phyloP scores from a whole-genome alignment of 2,888 invertebrate genomes.

The Megamerina dolium region DNA sequence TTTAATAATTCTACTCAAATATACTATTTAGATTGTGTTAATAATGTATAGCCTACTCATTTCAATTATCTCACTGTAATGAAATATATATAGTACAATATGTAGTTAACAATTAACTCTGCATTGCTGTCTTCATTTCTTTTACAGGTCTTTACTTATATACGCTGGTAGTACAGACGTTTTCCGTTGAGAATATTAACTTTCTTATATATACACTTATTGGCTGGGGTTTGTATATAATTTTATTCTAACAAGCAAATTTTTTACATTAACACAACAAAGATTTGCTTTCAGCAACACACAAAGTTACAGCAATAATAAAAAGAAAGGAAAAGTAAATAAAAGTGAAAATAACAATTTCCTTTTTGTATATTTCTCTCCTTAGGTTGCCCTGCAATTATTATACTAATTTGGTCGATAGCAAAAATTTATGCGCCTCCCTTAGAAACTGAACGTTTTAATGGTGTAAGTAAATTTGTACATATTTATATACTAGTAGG shows the following conservation, averaged over 20 bases:
- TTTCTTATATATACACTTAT: slow-evolving; percentile 72
- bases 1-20: background rate
- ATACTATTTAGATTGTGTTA: too few species aligned
- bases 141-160: slow-evolving; percentile 72
- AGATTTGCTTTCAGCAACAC: slow-evolving; percentile 1
- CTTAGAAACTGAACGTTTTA: slow-evolving; percentile 40
- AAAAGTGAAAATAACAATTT: too few species aligned
- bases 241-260: background rate
- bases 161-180: slow-evolving; percentile 79
- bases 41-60: too few species aligned
- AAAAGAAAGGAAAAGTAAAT: too few species aligned
- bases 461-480: slow-evolving; percentile 36
- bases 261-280: background rate
- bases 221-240: slow-evolving; percentile 73
- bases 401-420: slow-evolving; percentile 43
- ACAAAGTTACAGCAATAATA: background rate
- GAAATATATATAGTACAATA: too few species aligned
- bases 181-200: slow-evolving; percentile 79
- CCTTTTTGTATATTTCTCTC: too few species aligned
- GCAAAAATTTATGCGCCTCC: slow-evolving; percentile 42
- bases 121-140: too few species aligned
- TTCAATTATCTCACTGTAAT: too few species aligned
- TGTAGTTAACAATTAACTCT: too few species aligned
- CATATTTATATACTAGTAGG: background rate
- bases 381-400: slow-evolving; percentile 43